Evolutionary conservation across 2,888 invertebrate species (phyloP).

Genomic region (Meiosimyza platycephala): DNA sequence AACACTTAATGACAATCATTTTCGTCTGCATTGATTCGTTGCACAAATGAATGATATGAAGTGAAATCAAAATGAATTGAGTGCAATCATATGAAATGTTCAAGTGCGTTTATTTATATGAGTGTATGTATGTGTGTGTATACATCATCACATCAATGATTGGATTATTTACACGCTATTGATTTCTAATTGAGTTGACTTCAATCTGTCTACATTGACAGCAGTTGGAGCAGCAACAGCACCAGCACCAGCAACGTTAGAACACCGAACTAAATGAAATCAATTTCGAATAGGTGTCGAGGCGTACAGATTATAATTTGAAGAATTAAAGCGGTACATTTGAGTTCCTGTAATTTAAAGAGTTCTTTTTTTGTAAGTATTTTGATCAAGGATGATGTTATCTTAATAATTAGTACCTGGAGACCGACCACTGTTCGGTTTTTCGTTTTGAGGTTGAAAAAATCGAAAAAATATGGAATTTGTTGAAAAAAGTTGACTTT

Average conservation of each 20-base stretch:
- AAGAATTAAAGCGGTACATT: neutral
- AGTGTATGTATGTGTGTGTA: neutral
- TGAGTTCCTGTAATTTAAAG: neutral
- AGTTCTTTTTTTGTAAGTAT: neutral
- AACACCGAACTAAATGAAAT: neutral
- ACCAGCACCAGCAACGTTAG: constrained; percentile 8
- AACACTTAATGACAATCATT: constrained; percentile 35
- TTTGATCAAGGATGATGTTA: neutral
- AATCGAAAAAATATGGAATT: too few relatives aligned
- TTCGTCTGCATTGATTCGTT: constrained; percentile 32
- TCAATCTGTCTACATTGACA: constrained; percentile 65
- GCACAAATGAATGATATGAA: constrained; percentile 46
- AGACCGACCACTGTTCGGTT: too few relatives aligned
- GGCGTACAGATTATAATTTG: neutral
- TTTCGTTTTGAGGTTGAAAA: too few relatives aligned
- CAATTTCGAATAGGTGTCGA: constrained; percentile 1
- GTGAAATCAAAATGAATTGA: constrained; percentile 56
- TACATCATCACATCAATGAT: constrained; percentile 46
- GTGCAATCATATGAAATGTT: constrained; percentile 34
- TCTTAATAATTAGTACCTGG: too few relatives aligned
- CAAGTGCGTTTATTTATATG: constrained; percentile 15
- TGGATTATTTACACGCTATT: constrained; percentile 68
- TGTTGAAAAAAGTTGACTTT: too few relatives aligned
- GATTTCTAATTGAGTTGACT: constrained; percentile 68
- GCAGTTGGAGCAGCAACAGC: constrained; percentile 45